These are phyloP conservation scores for Poecilia gillii DNA, from an alignment of 2,797 vertebrate genomes.

Conservation along the genomic window DNA sequence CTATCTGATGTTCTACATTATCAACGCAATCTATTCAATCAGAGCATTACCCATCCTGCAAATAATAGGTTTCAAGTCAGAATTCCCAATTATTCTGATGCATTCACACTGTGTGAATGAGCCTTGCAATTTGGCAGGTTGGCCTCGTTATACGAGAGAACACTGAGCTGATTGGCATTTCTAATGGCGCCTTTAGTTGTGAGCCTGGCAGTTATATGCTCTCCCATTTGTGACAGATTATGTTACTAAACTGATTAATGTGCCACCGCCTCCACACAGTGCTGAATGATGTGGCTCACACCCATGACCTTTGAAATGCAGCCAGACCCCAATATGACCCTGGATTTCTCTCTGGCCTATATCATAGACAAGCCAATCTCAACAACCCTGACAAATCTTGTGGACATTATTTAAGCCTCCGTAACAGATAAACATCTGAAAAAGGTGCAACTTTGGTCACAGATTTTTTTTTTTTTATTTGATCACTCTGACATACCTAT, in stretches of 20 bases:
- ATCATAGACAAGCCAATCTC: conserved; percentile 20
- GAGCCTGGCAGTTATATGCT: conserved; percentile 51
- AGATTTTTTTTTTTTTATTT: background rate
- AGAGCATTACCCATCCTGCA: conserved; percentile 54
- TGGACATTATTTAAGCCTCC: conserved; percentile 28
- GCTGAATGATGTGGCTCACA: conserved; percentile 52
- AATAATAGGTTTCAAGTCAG: conserved; percentile 59
- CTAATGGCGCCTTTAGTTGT: conserved; percentile 58
- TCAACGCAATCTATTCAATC: conserved; percentile 56
- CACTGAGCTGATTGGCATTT: conserved; percentile 65
- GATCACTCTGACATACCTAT: background rate
- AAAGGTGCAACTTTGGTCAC: too few relatives aligned
- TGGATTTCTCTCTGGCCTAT: conserved; percentile 31
- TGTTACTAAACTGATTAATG: conserved; percentile 66
- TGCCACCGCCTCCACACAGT: conserved; percentile 45
- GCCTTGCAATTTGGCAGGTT: conserved; percentile 58
- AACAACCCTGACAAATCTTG: conserved; percentile 18
- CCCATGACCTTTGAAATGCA: conserved; percentile 53
- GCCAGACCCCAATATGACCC: conserved; percentile 40
- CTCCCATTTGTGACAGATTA: conserved; percentile 64
- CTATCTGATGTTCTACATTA: conserved; percentile 53
- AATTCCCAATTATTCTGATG: conserved; percentile 60
- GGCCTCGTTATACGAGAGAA: conserved; percentile 50
- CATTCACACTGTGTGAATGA: conserved; percentile 54
- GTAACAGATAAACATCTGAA: conserved; percentile 9